Percentiles rank a stretch among this genome's conserved stretches.
Evolutionary conservation across 2,797 vertebrate species (phyloP).

Genomic region (Mormyrops attenuatus): DNA sequence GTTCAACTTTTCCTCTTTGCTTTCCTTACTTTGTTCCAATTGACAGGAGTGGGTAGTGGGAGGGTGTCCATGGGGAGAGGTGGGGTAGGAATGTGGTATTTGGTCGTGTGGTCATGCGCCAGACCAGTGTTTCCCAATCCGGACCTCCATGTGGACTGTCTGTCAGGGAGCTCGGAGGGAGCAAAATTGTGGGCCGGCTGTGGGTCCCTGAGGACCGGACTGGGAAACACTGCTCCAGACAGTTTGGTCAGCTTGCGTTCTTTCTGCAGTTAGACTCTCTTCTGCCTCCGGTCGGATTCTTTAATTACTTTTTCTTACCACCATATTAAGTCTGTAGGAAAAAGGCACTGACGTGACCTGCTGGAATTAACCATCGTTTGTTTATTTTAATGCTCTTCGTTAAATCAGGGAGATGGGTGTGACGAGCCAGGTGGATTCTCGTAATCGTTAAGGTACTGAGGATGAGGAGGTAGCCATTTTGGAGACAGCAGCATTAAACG

Average conservation of each 20-base stretch:
- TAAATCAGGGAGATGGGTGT: not conserved
- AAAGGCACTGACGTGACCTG: constrained; percentile 61
- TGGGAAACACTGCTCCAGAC: not conserved
- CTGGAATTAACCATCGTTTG: constrained; percentile 10
- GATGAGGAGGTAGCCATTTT: constrained; percentile 41
- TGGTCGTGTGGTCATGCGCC: not conserved
- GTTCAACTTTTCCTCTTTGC: not conserved
- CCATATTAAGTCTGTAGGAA: constrained; percentile 35
- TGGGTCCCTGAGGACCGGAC: not conserved
- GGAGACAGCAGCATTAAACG: constrained; percentile 27
- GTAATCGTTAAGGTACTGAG: constrained; percentile 17
- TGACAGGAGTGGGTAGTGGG: not conserved
- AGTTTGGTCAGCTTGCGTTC: not conserved
- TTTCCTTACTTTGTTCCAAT: not conserved
- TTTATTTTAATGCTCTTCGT: not conserved
- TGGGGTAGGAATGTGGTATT: not conserved
- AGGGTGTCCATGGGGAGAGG: not conserved
- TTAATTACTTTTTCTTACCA: constrained; percentile 10
- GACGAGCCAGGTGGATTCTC: constrained; percentile 26
- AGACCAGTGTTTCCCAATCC: not conserved
- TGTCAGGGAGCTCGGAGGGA: not conserved
- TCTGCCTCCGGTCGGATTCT: not conserved
- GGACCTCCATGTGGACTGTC: not conserved
- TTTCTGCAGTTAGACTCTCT: not conserved
- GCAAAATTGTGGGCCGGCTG: not conserved